Evolutionary conservation across 2,888 invertebrate species (phyloP), one percentile per base, ranked within the genome.

Genomic region (Netelia fuscicornis): DNA sequence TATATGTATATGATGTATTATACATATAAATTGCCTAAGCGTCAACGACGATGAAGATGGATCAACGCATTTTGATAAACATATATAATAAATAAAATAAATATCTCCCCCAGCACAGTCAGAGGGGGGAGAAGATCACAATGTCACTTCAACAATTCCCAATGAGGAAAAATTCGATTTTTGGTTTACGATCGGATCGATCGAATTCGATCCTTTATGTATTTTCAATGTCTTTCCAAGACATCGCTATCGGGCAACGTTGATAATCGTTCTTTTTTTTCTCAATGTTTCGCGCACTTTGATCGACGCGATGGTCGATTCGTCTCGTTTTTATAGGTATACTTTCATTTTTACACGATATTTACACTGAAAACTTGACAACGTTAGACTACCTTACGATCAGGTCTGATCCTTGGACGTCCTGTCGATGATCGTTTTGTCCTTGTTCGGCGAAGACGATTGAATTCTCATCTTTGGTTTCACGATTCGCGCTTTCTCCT

Each of bases 351-450:
- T 87, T 89, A 89, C 88, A 89, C 86, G 84, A 88, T 90, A 91
- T 91, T 90, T 91, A 91, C 91, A 91, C 81, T 86, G 68, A 71
- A 72, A 87, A 74, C 72, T 88, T 54, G 44, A 70, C 68, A 62
- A 87, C 42, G 54, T 68, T 42, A 44, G 60, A n/a, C 54, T 67
- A 37, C 70, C n/a, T 58, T 76, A 67, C 78, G 87, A 91, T 91
- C 90, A 91, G 83, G 90, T 91, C 81, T 90, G 90, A 87, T 90
- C 90, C 85, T 90, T 90, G 62, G 88, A 89, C 30, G 89, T 90
- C 83, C 85, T 74, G 71, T 90, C 88, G 23, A 86, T 86, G 68
- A 84, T 80, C 17, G 86, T 75, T 84, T 90, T 91, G 42, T 91
- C 90, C 84, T 89, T 91, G 30, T 78, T 72, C 72, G 87, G 88